Conservation (phyloP, 2,888 invertebrate genomes). For the Orthosia gracilis region DNA sequence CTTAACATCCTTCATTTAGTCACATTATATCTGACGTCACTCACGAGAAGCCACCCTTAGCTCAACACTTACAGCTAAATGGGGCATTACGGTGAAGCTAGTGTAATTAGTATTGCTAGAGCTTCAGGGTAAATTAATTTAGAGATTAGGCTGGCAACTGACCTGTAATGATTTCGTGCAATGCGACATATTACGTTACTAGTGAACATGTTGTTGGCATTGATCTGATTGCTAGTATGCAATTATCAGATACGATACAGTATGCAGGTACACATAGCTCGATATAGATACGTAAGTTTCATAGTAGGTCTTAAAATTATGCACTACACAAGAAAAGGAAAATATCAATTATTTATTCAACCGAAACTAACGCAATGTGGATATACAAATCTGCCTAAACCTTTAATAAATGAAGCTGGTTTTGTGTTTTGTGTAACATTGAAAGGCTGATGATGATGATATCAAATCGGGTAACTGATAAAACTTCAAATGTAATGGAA, state of each 20-base stretch:
- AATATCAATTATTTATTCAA: too few relatives aligned
- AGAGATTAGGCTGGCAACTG: constrained; percentile 28
- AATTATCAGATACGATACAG: background rate
- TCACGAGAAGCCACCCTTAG: constrained; percentile 29
- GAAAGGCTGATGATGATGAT: too few relatives aligned
- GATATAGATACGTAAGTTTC: too few relatives aligned
- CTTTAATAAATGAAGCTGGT: too few relatives aligned
- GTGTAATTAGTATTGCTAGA: constrained; percentile 44
- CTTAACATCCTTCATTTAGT: background rate
- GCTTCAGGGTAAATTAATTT: constrained; percentile 55
- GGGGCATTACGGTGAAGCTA: constrained; percentile 27
- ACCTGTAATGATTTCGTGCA: constrained; percentile 19
- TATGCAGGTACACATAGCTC: too few relatives aligned
- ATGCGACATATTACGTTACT: background rate
- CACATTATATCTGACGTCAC: constrained; percentile 9
- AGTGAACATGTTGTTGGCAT: background rate
- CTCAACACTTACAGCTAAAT: constrained; percentile 43
- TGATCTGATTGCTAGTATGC: background rate
- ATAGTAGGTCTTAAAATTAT: too few relatives aligned
- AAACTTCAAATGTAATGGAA: too few relatives aligned
- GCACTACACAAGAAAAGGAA: too few relatives aligned
- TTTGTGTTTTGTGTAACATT: too few relatives aligned
- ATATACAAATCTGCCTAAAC: too few relatives aligned
- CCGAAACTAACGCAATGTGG: too few relatives aligned
- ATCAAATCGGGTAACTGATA: too few relatives aligned